Evolutionary conservation across 2,888 invertebrate genomes (phyloP), one percentile per base, ranked within the genome.

Genomic region (Meiosimyza decipiens): DNA sequence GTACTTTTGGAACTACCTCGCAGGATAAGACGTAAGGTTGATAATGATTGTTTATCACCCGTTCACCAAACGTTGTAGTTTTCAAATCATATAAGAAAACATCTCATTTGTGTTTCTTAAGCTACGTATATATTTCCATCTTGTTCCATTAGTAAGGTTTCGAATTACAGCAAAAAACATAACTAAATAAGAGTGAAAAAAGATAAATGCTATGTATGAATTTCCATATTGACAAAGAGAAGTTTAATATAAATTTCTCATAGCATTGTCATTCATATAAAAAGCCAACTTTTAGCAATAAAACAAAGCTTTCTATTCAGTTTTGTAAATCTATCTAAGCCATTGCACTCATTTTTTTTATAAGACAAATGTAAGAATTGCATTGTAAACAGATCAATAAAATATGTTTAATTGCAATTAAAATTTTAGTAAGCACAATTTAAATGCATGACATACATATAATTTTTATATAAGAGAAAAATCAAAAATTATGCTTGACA

Each of bases 161-260:
- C 2, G 22, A 22, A 22, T 22, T 22, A 22, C 22, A 22, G 22
- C 22, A 22, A 22, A 22, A 22, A 22, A 22, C 22, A 22, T 22
- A 22, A 22, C 22, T 22, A 22, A 40, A 40, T 40, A 6, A 40
- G 9, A 40, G 40, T 6, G 6, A 63, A 63, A 63, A 63, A 16
- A 28, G n/a, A 6, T 13, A 18, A 49, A 50, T 63, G 9, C 16
- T 18, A 63, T 12, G 50, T 49, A 50, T 50, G 50, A 50, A 63
- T 63, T 13, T 63, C 49, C 6, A 66, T 22, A 22, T 22, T 22
- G 22, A 22, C 22, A 22, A 22, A 22, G 22, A 83, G 84, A 85
- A 85, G 83, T 85, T 85, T 85, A 85, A 85, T 85, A 84, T 85
- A 85, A 85, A 85, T 84, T 84, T 85, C 85, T 81, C 81, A 78